A percentile compares a stretch with the other conserved stretches of the same genome.
Conservation (phyloP, 1,140 invertebrate genomes). For the Olivierus martensii region DNA sequence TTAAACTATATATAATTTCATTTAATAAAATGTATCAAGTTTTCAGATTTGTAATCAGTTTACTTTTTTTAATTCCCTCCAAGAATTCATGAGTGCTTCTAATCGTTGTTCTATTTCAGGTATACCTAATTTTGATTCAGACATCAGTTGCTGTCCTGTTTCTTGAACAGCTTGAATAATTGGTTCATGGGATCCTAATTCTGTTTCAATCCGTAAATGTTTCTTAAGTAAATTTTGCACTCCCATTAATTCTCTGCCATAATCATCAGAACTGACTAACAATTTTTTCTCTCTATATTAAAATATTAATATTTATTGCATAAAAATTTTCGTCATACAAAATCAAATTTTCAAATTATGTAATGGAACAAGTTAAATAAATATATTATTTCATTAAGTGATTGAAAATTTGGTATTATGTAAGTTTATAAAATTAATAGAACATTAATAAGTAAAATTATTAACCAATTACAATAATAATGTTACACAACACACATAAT, state of each 20-base stretch:
- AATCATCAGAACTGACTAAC: conserved; percentile 90
- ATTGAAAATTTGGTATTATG: neutral
- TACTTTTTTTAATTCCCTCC: conserved; percentile 31
- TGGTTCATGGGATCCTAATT: conserved; percentile 87
- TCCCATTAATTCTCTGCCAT: conserved; percentile 90
- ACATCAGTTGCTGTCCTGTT: conserved; percentile 88
- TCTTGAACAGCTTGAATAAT: conserved; percentile 92
- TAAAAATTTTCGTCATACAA: too few relatives aligned
- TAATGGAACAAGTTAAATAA: neutral
- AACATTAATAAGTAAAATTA: neutral
- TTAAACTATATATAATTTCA: too few relatives aligned
- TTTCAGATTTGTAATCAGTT: neutral
- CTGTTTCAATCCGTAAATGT: conserved; percentile 88
- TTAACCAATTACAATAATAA: neutral
- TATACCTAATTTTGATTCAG: conserved; percentile 82
- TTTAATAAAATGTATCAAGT: neutral
- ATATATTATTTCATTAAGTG: neutral
- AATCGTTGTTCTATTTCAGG: conserved; percentile 72
- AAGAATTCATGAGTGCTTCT: conserved; percentile 25
- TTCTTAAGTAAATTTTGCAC: conserved; percentile 97
- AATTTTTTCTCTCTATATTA: conserved; percentile 73
- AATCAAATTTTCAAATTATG: too few relatives aligned
- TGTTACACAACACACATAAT: neutral
- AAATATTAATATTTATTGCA: neutral
- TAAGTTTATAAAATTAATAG: neutral